phyloP scores from a whole-genome alignment of 2,797 vertebrate species.

The Sebastes oblongus region DNA sequence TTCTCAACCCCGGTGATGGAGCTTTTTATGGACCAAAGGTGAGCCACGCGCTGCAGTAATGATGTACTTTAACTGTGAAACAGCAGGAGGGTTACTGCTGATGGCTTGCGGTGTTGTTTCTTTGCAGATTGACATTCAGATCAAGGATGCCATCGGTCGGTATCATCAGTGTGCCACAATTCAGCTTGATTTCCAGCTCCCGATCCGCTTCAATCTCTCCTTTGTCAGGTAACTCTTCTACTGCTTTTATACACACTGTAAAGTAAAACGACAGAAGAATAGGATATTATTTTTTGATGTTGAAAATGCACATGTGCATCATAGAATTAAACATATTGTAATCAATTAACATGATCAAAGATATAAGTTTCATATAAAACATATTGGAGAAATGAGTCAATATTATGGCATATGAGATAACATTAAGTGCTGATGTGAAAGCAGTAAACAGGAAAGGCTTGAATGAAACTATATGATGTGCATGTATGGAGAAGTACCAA shows the following conservation, averaged over 20 bases:
- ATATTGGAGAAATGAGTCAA: background rate
- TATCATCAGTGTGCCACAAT: constrained; percentile 99
- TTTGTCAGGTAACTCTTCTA: constrained; percentile 87
- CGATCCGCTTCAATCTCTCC: constrained; percentile 94
- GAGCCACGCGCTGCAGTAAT: constrained; percentile 29
- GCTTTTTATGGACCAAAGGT: constrained; percentile 99
- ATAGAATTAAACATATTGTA: background rate
- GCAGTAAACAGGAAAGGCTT: background rate
- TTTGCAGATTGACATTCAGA: constrained; percentile 95
- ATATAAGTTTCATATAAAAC: background rate
- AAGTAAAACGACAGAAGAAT: background rate
- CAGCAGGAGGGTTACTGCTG: background rate
- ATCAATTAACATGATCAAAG: background rate
- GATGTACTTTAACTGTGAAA: constrained; percentile 7
- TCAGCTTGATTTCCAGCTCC: constrained; percentile 96
- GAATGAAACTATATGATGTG: background rate
- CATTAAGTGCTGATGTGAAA: background rate
- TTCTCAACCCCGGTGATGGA: constrained; percentile 95
- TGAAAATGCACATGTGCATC: background rate
- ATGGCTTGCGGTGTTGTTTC: constrained; percentile 4
- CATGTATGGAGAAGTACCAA: background rate
- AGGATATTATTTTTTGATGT: background rate
- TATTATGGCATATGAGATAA: background rate
- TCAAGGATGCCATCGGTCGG: constrained; percentile 97
- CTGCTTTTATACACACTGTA: background rate